Base-by-base conservation (phyloP, 2,888 invertebrate species). In the Platerodrilus igneus region DNA sequence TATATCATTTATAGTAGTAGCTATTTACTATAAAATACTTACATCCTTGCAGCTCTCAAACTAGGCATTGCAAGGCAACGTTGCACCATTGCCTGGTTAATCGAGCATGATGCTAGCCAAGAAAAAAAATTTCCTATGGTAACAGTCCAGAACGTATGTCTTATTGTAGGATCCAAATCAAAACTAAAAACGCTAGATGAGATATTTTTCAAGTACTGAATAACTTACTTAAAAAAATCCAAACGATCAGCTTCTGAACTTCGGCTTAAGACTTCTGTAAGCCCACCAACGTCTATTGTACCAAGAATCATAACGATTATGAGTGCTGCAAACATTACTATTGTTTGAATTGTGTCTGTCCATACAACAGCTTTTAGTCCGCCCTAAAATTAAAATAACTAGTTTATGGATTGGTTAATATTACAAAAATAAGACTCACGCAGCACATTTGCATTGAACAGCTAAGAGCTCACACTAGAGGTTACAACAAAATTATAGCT, bases 31-130 rank as follows among this genome's bases (percentile, higher is more conserved):
- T n/a, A n/a, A n/a, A n/a, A n/a, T 17, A 71, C 76, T 73, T 68
- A 85, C 86, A 78, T 74, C 62, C 81, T 77, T 13, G 88, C 86
- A 51, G 81, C 76, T 56, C 68, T 74, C 18, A 86, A 65, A 8
- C 83, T 77, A 0, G 86, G 82, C 64, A 89, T 78, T 0, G 87
- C 81, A 2, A 90, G 70, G 53, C 87, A 87, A 48, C 90, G 70
- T 58, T 91, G 90, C 2, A 91, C 86, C 83, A 89, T 88, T 0
- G 88, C 83, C 66, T 90, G 90, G 64, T 89, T 89, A 8, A 86
- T 84, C 1, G 86, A 84, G 60, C 86, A 87, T 1, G 86, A 79
- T 0, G 86, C 83, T 36, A 88, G 67, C 85, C 86, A 88, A 50
- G 80, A 79, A 56, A 89, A 81, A 60, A 82, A 85, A 58, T 85